A percentile compares a stretch with the other conserved stretches of the same genome.
These are phyloP conservation scores for Wasmannia auropunctata DNA, from an alignment of 1,140 invertebrate species.

Conservation along the genomic window DNA sequence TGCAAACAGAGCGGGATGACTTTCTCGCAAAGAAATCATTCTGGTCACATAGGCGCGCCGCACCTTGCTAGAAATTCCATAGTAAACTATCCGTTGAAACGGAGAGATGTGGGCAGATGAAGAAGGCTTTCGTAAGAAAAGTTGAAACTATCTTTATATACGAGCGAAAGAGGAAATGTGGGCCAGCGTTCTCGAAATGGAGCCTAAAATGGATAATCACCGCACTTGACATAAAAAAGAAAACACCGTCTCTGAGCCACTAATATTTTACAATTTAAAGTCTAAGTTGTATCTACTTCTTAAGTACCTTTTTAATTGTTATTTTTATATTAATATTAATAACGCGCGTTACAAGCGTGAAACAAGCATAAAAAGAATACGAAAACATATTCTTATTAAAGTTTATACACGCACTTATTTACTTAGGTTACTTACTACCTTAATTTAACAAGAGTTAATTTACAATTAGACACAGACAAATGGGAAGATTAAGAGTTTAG, in stretches of 20 bases:
- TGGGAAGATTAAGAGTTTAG: background rate
- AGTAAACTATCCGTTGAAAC: slow-evolving; percentile 54
- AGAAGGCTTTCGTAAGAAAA: slow-evolving; percentile 35
- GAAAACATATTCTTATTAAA: background rate
- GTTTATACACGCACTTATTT: background rate
- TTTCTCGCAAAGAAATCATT: slow-evolving; percentile 74
- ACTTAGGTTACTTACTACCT: too few species aligned
- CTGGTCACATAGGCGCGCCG: slow-evolving; percentile 68
- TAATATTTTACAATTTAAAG: background rate
- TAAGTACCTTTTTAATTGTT: background rate
- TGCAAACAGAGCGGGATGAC: slow-evolving; percentile 62
- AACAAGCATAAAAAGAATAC: too few species aligned
- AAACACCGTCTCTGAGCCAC: background rate
- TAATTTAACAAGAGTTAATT: background rate
- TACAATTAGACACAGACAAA: background rate
- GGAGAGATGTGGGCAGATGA: slow-evolving; percentile 36
- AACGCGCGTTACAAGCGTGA: too few species aligned
- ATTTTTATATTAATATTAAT: background rate
- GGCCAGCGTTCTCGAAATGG: background rate
- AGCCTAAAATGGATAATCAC: background rate
- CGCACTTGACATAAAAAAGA: background rate
- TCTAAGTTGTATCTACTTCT: background rate
- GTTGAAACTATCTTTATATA: background rate
- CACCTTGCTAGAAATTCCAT: slow-evolving; percentile 72
- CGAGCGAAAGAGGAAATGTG: background rate